These are phyloP conservation scores for Vultur gryphus DNA, from an alignment of 2,797 vertebrate genomes.

Conservation along the genomic window DNA sequence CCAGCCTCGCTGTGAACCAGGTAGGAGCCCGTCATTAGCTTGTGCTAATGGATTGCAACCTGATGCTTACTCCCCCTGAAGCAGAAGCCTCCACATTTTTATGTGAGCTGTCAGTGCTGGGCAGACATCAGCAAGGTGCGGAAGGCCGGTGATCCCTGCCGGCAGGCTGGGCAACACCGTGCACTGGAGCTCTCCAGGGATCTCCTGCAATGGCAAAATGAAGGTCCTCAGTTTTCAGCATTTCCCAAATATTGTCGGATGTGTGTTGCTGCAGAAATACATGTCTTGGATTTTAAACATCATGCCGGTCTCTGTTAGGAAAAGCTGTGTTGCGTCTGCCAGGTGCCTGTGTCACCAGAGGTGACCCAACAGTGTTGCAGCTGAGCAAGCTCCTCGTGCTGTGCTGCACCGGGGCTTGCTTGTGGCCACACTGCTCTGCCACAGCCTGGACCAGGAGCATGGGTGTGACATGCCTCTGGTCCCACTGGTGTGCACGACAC, in stretches of 20 bases:
- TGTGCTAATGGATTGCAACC: not conserved
- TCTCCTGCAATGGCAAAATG: not conserved
- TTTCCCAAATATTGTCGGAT: not conserved
- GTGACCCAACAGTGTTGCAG: not conserved
- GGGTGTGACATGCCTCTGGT: not conserved
- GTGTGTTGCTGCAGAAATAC: not conserved
- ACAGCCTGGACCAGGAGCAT: fast-evolving
- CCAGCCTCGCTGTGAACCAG: not conserved
- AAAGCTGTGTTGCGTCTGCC: not conserved
- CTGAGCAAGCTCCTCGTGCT: not conserved
- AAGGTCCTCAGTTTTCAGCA: not conserved
- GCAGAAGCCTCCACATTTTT: not conserved
- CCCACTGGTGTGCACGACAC: fast-evolving
- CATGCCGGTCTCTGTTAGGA: fast-evolving
- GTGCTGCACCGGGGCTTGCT: not conserved
- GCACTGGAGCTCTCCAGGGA: not conserved
- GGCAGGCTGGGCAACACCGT: not conserved
- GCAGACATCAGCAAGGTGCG: not conserved
- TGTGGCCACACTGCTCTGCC: not conserved
- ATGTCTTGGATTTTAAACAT: not conserved
- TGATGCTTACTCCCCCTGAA: not conserved
- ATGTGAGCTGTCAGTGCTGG: not conserved
- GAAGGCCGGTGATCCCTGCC: fast-evolving
- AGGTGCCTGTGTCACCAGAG: not conserved
- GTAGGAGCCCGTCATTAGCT: not conserved